phyloP scores from a whole-genome alignment of 2,888 invertebrate species.

The Phengaris alcon region DNA sequence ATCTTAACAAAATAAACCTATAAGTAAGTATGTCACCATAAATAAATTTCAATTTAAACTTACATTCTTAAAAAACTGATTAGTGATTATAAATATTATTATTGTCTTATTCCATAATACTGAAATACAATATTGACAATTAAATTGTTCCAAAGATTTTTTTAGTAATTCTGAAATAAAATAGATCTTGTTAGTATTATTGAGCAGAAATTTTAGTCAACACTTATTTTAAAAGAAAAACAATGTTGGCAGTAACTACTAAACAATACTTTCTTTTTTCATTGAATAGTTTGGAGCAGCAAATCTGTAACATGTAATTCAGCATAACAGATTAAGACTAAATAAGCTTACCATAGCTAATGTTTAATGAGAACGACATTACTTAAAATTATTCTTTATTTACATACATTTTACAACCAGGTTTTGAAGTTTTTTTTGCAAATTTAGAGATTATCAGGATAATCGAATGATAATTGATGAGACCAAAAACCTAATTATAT shows the following conservation, averaged over 20 bases:
- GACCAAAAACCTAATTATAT: neutral
- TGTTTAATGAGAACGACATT: neutral
- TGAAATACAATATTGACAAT: slow-evolving; percentile 1
- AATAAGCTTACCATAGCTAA: neutral
- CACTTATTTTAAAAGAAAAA: neutral
- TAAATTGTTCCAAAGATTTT: neutral
- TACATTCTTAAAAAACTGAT: slow-evolving; percentile 11
- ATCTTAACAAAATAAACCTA: slow-evolving; percentile 5
- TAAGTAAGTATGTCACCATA: neutral
- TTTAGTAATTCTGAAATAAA: neutral
- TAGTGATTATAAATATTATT: neutral
- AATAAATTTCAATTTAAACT: slow-evolving; percentile 19
- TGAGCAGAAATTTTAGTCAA: neutral
- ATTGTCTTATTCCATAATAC: slow-evolving; percentile 12
- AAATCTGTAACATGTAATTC: neutral
- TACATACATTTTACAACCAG: neutral
- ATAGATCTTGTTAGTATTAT: neutral
- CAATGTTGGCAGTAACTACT: neutral
- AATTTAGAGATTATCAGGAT: neutral
- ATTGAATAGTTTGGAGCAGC: neutral
- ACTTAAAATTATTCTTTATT: neutral
- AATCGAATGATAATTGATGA: neutral
- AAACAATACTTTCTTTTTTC: neutral
- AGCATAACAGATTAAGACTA: slow-evolving; percentile 22
- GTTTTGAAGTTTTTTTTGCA: neutral